Base-by-base conservation (phyloP, 2,888 invertebrate species). In the Pseudanteris insignis region DNA sequence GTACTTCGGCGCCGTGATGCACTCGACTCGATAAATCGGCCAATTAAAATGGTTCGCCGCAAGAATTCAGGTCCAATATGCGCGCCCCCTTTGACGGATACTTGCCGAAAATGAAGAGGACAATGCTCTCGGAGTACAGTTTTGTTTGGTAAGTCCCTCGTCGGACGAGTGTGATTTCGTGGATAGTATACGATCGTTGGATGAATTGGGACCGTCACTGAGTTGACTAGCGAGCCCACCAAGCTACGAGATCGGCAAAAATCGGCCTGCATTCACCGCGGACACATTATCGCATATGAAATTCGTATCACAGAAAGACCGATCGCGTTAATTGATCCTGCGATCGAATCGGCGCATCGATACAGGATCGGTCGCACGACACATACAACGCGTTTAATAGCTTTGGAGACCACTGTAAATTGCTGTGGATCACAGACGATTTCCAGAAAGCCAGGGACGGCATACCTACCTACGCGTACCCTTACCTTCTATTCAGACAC, bases 301-400 rank as follows among this genome's bases (percentile, higher is more conserved):
- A 6, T 6, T 44, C 44, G 43, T 18, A 28, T 14, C 32, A 13
- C 33, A 72, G 12, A 41, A 71, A 69, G 24, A 11, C 9, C 11
- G 8, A 11, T 51, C 18, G 29, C 70, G 73, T 73, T 71, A 76
- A 74, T 75, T 73, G 73, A 54, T 28, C 41, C 24, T 8, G 30
- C 38, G 47, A 57, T 48, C 43, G 28, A 21, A 43, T 44, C 37
- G 70, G 67, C 13, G 65, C 69, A 72, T 69, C 70, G 67, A 70
- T 65, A 65, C 69, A 64, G 67, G 76, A 72, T 74, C 73, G 75
- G 73, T 74, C 71, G 75, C 75, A 73, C 18, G 18, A 18, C 73
- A 73, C 74, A 74, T 75, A 74, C 67, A 76, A 76, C 71, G 73
- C 74, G 76, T 73, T 75, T 75, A 76, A 76, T 74, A 74, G 72